Evolutionary conservation across 2,888 invertebrate species (phyloP).

Genomic region (Tanypteryx hageni): DNA sequence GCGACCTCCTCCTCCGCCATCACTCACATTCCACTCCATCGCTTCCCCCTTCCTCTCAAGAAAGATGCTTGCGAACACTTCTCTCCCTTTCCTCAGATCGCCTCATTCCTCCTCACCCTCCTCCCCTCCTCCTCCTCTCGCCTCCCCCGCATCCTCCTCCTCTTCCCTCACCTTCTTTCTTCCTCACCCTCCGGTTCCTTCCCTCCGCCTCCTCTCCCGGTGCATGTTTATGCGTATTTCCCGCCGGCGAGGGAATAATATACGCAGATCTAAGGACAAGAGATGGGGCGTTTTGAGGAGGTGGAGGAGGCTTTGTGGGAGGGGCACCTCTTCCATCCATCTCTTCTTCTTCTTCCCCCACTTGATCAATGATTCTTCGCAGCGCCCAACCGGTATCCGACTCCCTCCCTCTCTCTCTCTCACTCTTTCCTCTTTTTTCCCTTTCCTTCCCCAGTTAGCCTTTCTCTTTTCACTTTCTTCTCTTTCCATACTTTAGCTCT

Average conservation of each 20-base stretch:
- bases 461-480: not conserved
- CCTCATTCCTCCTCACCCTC: not conserved
- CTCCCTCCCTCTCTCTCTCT: not conserved
- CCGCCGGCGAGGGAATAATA: constrained; percentile 53
- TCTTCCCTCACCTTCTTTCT: not conserved
- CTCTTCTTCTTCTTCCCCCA: not conserved
- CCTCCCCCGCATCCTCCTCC: no score
- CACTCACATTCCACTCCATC: no score
- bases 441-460: not conserved
- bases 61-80: no score
- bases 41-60: no score
- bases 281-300: not conserved
- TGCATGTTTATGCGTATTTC: not conserved
- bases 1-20: no score
- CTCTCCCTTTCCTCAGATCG: no score
- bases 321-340: not conserved
- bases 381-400: constrained; percentile 56
- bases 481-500: not conserved
- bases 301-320: not conserved
- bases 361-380: constrained; percentile 57
- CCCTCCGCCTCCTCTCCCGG: not conserved
- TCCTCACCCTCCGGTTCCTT: not conserved
- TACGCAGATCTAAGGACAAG: not conserved
- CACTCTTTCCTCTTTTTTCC: not conserved
- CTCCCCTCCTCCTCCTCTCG: not conserved